These are phyloP conservation scores for Coenobita brevimanus DNA, from an alignment of 1,140 invertebrate genomes.

Conservation along the genomic window DNA sequence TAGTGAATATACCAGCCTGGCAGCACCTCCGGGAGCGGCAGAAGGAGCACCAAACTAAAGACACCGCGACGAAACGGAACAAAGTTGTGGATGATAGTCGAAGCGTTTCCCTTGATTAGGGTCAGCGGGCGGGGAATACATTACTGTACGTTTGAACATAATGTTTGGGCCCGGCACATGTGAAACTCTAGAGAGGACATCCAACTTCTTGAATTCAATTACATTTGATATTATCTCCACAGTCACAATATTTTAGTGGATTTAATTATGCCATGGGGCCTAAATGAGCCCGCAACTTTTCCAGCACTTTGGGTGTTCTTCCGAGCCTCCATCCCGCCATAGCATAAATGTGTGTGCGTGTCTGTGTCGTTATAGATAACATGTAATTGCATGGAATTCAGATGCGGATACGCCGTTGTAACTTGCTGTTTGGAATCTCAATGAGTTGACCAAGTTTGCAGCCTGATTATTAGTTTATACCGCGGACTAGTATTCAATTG, in stretches of 20 bases:
- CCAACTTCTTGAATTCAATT: constrained; percentile 64
- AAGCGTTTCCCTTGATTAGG: constrained; percentile 64
- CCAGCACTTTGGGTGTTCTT: background rate
- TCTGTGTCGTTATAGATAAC: constrained; percentile 62
- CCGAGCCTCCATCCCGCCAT: background rate
- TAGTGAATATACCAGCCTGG: too few relatives aligned
- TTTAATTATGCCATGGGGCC: background rate
- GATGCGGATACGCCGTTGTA: constrained; percentile 65
- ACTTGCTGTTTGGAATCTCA: constrained; percentile 63
- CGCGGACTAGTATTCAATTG: constrained; percentile 58
- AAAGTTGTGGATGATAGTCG: constrained; percentile 53
- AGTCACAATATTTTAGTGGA: background rate
- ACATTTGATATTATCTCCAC: constrained; percentile 39
- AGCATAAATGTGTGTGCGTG: constrained; percentile 42
- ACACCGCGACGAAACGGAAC: constrained; percentile 55
- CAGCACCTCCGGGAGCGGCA: background rate
- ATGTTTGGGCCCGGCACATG: constrained; percentile 61
- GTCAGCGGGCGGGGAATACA: constrained; percentile 64
- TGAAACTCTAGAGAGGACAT: constrained; percentile 48
- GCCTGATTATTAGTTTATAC: constrained; percentile 66
- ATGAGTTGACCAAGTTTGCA: constrained; percentile 65
- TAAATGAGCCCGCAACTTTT: background rate
- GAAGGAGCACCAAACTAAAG: constrained; percentile 26
- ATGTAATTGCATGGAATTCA: constrained; percentile 61
- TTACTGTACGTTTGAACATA: constrained; percentile 68